These are phyloP conservation scores for Lethrus apterus DNA, from an alignment of 1,140 invertebrate species.

Conservation along the genomic window DNA sequence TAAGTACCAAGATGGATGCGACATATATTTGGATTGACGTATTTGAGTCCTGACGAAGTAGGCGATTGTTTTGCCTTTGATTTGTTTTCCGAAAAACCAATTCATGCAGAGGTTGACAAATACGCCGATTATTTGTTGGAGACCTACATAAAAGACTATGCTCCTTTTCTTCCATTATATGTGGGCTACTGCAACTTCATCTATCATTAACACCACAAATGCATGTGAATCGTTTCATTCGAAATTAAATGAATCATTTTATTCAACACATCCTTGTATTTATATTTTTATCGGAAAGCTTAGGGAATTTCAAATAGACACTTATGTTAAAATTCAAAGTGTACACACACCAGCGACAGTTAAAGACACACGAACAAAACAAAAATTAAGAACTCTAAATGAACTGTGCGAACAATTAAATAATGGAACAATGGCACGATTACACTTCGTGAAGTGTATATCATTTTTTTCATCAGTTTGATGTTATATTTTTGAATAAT, in stretches of 20 bases:
- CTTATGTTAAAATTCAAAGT: slow-evolving; percentile 6
- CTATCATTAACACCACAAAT: background rate
- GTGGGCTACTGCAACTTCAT: slow-evolving; percentile 4
- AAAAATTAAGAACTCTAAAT: too few relatives aligned
- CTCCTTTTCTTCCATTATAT: background rate
- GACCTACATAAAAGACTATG: slow-evolving; percentile 2
- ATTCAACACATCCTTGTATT: background rate
- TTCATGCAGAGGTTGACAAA: background rate
- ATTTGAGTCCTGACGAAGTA: slow-evolving; percentile 8
- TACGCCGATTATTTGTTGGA: background rate
- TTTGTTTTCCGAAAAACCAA: background rate
- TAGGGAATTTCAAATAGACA: background rate
- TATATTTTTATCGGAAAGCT: too few relatives aligned
- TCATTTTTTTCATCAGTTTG: too few relatives aligned
- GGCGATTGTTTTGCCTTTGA: slow-evolving; percentile 9
- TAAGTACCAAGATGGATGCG: too few relatives aligned
- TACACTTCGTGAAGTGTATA: too few relatives aligned
- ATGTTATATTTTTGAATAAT: too few relatives aligned
- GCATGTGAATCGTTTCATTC: background rate
- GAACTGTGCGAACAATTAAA: too few relatives aligned
- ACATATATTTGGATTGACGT: slow-evolving; percentile 4
- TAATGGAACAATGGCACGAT: too few relatives aligned
- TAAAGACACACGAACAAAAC: too few relatives aligned
- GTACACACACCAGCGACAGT: too few relatives aligned
- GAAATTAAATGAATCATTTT: background rate